These are phyloP conservation scores for Lasioglossum oenotherae DNA, from an alignment of 2,888 invertebrate species.

Conservation along the genomic window DNA sequence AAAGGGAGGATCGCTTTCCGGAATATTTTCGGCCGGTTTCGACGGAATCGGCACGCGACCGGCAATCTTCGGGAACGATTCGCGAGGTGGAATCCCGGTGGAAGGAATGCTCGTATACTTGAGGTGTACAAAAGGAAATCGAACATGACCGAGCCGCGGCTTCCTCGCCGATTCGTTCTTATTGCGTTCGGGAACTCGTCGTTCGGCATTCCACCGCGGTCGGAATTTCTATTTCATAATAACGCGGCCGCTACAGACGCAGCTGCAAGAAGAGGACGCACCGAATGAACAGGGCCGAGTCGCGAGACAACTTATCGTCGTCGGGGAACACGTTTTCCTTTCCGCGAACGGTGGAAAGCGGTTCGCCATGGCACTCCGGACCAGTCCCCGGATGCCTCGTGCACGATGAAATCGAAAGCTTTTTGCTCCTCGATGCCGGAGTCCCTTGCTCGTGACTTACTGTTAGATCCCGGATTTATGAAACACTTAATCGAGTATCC, in stretches of 20 bases:
- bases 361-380: constrained; percentile 7
- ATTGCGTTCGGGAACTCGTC: constrained; percentile 76
- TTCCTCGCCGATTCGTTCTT: constrained; percentile 62
- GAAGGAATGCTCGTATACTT: neutral
- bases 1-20: constrained; percentile 6
- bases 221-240: constrained; percentile 78
- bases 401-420: constrained; percentile 9
- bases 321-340: constrained; percentile 1
- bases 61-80: neutral
- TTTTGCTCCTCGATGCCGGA: neutral
- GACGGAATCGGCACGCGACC: constrained; percentile 15
- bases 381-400: neutral
- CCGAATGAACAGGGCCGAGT: neutral
- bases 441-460: neutral
- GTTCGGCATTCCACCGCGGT: constrained; percentile 74
- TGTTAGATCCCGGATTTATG: neutral
- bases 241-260: constrained; percentile 37
- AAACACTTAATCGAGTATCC: neutral
- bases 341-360: constrained; percentile 8
- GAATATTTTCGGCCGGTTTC: constrained; percentile 35
- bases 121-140: constrained; percentile 47
- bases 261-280: constrained; percentile 14
- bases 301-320: neutral
- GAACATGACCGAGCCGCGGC: constrained; percentile 50
- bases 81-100: neutral